Conservation (phyloP, 2,113 vertebrate genomes). For the Perognathus longimembris region DNA sequence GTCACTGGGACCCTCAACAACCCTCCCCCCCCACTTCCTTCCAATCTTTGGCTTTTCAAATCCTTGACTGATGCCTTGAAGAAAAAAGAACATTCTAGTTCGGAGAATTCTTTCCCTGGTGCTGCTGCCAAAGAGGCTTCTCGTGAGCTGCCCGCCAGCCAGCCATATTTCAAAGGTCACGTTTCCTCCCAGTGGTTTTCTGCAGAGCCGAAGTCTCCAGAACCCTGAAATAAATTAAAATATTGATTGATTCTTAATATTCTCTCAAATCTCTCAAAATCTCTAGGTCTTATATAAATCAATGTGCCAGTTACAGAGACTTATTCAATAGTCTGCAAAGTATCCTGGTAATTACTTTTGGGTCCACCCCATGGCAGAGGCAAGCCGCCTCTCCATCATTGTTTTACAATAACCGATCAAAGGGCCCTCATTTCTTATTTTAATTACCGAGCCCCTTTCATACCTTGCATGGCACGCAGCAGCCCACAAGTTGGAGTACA, state of each 20-base stretch:
- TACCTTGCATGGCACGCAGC: neutral
- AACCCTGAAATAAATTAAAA: slow-evolving; percentile 77
- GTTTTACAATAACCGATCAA: slow-evolving; percentile 68
- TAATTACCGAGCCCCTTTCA: slow-evolving; percentile 70
- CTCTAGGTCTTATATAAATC: slow-evolving; percentile 75
- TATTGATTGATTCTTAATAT: slow-evolving; percentile 80
- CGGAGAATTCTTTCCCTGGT: neutral
- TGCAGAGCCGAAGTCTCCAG: slow-evolving; percentile 48
- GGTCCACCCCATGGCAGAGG: slow-evolving; percentile 61
- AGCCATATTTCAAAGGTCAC: slow-evolving; percentile 66
- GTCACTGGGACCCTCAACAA: neutral
- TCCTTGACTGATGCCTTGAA: neutral
- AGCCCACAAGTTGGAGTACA: neutral
- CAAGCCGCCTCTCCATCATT: slow-evolving; percentile 73
- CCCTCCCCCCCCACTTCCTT: too few relatives aligned
- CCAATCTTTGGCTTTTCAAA: neutral
- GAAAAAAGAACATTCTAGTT: slow-evolving; percentile 44
- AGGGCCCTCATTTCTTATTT: slow-evolving; percentile 80
- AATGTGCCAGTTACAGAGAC: slow-evolving; percentile 68
- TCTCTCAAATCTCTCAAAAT: slow-evolving; percentile 79
- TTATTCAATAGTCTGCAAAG: slow-evolving; percentile 75
- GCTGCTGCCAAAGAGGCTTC: slow-evolving; percentile 1
- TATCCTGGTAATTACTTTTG: slow-evolving; percentile 70
- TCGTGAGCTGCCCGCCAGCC: neutral
- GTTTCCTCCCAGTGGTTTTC: slow-evolving; percentile 70